Conservation (phyloP, 1,140 invertebrate species). For the Brachionus manjavacas region DNA sequence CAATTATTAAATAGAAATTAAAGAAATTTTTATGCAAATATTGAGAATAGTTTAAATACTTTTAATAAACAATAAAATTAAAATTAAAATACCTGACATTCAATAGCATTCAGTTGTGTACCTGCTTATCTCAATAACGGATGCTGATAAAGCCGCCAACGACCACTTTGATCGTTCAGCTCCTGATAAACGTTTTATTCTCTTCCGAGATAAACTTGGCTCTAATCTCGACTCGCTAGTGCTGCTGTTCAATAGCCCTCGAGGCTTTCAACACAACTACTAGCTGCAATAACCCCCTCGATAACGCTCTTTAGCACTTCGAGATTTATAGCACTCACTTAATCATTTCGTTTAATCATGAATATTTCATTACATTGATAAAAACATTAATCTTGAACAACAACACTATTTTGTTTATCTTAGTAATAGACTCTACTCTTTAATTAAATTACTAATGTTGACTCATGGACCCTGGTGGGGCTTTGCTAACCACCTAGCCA, state of each 20-base stretch:
- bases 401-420: neutral
- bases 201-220: constrained; percentile 8
- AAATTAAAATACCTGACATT: constrained; percentile 30
- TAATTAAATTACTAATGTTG: neutral
- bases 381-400: neutral
- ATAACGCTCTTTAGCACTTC: constrained; percentile 23
- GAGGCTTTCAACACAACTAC: neutral
- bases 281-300: neutral
- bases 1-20: neutral
- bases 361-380: neutral
- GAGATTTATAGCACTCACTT: constrained; percentile 1
- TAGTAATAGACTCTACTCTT: neutral
- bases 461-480: neutral
- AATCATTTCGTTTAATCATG: neutral
- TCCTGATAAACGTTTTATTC: neutral
- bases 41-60: constrained; percentile 34
- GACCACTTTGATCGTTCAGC: constrained; percentile 4
- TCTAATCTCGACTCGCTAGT: neutral
- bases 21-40: constrained; percentile 34
- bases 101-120: neutral
- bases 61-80: neutral
- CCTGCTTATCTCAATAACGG: constrained; percentile 24
- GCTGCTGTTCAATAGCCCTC: neutral
- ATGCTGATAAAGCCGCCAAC: neutral
- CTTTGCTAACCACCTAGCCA: neutral